A percentile compares a stretch with the other conserved stretches of the same genome.
phyloP scores from a whole-genome alignment of 1,140 invertebrate species.

The Xylocopa sonorina region DNA sequence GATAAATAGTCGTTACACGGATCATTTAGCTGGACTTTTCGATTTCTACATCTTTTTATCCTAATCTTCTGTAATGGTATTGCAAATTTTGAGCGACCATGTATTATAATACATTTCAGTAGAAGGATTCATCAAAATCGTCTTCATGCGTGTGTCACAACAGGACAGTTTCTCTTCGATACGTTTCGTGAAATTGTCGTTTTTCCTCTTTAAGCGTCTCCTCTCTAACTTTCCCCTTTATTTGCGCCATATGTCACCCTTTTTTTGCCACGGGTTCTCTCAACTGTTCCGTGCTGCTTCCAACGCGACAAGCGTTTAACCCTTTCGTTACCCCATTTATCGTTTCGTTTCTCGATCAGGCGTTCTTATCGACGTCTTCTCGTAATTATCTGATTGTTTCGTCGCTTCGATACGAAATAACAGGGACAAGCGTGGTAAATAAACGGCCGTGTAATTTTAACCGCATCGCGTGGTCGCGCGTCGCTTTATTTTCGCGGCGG shows the following conservation, averaged over 20 bases:
- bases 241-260: neutral
- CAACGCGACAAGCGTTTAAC: too few relatives aligned
- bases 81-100: too few relatives aligned
- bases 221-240: neutral
- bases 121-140: too few relatives aligned
- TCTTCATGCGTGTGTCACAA: neutral
- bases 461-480: neutral
- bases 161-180: neutral
- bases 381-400: neutral
- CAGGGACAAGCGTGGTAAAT: neutral
- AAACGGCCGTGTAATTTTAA: constrained; percentile 26
- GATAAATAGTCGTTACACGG: neutral
- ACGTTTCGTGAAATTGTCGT: neutral
- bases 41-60: too few relatives aligned
- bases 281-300: too few relatives aligned
- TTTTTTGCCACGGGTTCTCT: neutral
- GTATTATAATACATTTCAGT: too few relatives aligned
- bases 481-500: constrained; percentile 28
- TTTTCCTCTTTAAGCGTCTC: neutral
- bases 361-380: too few relatives aligned
- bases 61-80: too few relatives aligned
- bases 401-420: neutral
- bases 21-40: neutral
- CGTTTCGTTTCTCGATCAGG: too few relatives aligned
- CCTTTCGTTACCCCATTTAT: too few relatives aligned